Conservation (phyloP, 2,797 vertebrate genomes). For the Tokudaia muenninki region DNA sequence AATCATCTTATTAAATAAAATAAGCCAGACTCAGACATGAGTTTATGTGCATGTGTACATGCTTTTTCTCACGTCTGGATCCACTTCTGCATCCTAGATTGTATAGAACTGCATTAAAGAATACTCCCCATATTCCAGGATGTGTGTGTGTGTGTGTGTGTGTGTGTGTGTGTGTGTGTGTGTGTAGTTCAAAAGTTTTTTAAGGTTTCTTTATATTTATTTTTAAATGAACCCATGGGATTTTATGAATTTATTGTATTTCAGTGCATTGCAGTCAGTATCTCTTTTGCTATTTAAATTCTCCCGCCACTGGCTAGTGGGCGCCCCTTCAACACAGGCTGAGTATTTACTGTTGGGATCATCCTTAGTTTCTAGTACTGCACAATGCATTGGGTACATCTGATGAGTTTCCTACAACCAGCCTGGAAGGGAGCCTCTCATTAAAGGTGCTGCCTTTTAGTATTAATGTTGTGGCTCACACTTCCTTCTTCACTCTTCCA, state of each 20-base stretch:
- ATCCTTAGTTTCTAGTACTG: not conserved
- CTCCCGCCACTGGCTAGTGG: not conserved
- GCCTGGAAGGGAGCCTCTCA: not conserved
- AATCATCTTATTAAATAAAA: not conserved
- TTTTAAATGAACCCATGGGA: not conserved
- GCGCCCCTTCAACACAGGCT: not conserved
- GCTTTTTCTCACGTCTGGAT: not conserved
- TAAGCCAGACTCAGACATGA: not conserved
- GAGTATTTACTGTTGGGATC: not conserved
- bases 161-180: not conserved
- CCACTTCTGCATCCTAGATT: not conserved
- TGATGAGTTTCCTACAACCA: conserved; percentile 12
- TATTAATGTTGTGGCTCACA: not conserved
- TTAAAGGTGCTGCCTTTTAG: not conserved
- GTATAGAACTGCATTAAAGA: not conserved
- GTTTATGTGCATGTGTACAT: no score
- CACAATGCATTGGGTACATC: not conserved
- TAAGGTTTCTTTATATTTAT: not conserved
- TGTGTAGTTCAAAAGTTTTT: not conserved
- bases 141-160: not conserved
- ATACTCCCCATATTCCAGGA: not conserved
- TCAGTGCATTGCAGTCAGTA: not conserved
- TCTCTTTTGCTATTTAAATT: conserved; percentile 10
- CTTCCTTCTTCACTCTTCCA: conserved; percentile 22
- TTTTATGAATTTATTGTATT: not conserved